A percentile compares a stretch with the other conserved stretches of the same genome.
These are phyloP conservation scores for Mesaphorura yosii DNA, from an alignment of 1,140 invertebrate species.

Conservation along the genomic window DNA sequence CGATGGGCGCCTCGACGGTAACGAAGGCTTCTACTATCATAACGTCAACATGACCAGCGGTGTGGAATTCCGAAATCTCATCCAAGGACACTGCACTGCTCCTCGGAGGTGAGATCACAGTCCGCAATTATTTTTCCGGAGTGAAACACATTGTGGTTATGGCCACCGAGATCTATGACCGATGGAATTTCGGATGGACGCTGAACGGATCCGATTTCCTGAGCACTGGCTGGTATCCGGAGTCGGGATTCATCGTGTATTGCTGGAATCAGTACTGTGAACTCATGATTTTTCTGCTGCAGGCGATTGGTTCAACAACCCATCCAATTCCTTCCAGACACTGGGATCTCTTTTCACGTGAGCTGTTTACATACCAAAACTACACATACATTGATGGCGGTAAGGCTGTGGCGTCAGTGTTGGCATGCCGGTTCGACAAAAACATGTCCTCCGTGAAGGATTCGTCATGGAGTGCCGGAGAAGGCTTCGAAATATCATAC, in stretches of 20 bases:
- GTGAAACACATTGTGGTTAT: conserved; percentile 15
- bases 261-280: conserved; percentile 28
- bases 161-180: conserved; percentile 22
- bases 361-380: conserved; percentile 12
- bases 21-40: conserved; percentile 30
- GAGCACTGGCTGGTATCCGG: conserved; percentile 26
- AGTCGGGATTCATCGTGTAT: conserved; percentile 20
- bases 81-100: conserved; percentile 30
- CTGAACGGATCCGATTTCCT: conserved; percentile 20
- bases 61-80: conserved; percentile 27
- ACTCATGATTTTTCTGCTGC: conserved; percentile 23
- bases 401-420: too few species aligned
- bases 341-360: conserved; percentile 22
- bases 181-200: conserved; percentile 27
- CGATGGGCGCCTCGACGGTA: conserved; percentile 4
- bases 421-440: too few species aligned
- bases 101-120: conserved; percentile 20
- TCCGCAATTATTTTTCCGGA: conserved; percentile 23
- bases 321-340: conserved; percentile 19
- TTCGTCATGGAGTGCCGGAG: too few species aligned
- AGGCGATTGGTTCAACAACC: conserved; percentile 22
- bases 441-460: too few species aligned
- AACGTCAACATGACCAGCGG: conserved; percentile 27
- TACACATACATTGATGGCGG: conserved; percentile 23
- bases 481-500: too few species aligned